Base-by-base conservation (phyloP, 2,888 invertebrate species). In the Colletes collaris region DNA sequence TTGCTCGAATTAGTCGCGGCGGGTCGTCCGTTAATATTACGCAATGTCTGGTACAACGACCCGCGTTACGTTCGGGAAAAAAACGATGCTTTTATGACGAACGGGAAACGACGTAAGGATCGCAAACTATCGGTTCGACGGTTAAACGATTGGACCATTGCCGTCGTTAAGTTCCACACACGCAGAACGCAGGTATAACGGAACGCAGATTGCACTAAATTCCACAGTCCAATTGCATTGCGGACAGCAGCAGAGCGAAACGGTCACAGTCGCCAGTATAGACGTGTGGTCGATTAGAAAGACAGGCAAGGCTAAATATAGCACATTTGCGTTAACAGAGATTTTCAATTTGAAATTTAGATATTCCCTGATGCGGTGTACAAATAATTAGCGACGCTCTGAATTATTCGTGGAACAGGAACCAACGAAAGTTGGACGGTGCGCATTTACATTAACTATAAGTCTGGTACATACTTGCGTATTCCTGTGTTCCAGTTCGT, bases 141-240 rank as follows among this genome's bases (percentile, higher is more conserved):
- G 63, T 66, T 50, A 59, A 76, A 76, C 76, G 76, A 49, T 59
- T 52, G 27, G 63, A 11, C 67, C 67, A 37, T 53, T 64, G 53
- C 16, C 67, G 63, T 60, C 16, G 63, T 66, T 56, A 50, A 35
- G 55, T 50, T 40, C 11, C 71, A 63, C 71, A 53, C 66, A 58
- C 71, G 77, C 58, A 16, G 64, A 75, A 69, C 76, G 83, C 64
- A 60, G 71, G 73, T 71, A 64, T 86, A 83, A 87, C 83, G 86
- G 83, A 83, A 82, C 82, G 79, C 82, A 68, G 82, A 87, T 86
- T 80, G 87, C 86, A 81, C 81, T 85, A 74, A 86, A 87, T 87
- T 87, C 85, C 84, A 79, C 79, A 84, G 84, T 76, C 76, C 82
- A 84, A 84, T 84, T 84, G 87, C 87, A 86, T 85, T 78, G 86